Evolutionary conservation across 2,113 vertebrate genomes (phyloP), one percentile per base, ranked within the genome.

Genomic region (Grammatotria lemairii): DNA sequence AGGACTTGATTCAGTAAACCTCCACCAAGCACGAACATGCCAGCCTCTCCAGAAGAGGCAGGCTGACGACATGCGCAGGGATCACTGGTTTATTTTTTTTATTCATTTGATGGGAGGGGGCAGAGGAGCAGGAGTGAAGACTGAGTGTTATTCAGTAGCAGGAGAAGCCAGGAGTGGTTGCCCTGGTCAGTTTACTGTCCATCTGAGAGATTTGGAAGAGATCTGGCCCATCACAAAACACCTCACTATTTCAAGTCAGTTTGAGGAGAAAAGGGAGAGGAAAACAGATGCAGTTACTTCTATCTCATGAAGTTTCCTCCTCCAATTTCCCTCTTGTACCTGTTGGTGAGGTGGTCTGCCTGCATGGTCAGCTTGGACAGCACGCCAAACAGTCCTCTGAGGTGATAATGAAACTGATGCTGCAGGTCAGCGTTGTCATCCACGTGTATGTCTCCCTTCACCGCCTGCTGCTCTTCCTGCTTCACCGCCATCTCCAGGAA

Each of bases 271-370:
- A 2, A 2, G 21, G 5, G 13, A 3, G 8, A 16, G 23, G n/a
- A 11, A 54, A n/a, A 9, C 38, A 0, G 0, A 21, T 75, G 38
- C 5, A 33, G 23, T 11, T 45, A 1, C 19, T 81, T 89, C 63
- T 96, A 97, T 94, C 96, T 95, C 84, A 96, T 94, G 78, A 97
- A 95, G 91, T 94, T 97, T n/a, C 95, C 95, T 1, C 96, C 96
- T 21, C 96, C 96, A 2, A 97, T 96, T 81, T 97, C 97, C 13
- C 95, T 89, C 93, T 97, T 97, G 95, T 97, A 97, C 19, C 96
- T 82, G 91, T 95, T 97, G 60, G 97, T 97, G 75, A 97, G 95
- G 92, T 95, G 87, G 89, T 97, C 96, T 1, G 97, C 97, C 33
- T 96, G 96, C 84, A 92, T 33, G 1, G 97, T 97, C 87, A 97